Percentiles rank a stretch among this genome's conserved stretches.
Conservation (phyloP, 2,113 vertebrate species). For the Pogonocichla stellata region DNA sequence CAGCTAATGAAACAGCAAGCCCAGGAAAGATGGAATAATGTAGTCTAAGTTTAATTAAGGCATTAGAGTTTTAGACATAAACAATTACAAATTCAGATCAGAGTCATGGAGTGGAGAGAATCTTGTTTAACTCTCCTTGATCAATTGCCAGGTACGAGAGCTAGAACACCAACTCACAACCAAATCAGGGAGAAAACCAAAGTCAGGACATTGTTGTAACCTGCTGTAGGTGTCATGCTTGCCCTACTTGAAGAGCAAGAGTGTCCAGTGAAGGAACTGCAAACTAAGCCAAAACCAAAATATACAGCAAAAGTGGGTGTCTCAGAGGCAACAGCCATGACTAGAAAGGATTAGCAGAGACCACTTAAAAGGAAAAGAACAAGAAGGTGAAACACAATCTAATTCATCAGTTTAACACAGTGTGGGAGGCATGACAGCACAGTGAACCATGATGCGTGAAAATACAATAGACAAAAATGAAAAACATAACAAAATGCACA, state of each 20-base stretch:
- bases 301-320: not conserved
- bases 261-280: not conserved
- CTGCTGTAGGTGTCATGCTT: not conserved
- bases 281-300: slow-evolving; percentile 6
- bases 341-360: not conserved
- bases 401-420: not conserved
- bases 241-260: slow-evolving; percentile 29
- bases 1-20: not conserved
- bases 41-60: not conserved
- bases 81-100: not conserved
- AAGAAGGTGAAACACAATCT: not conserved
- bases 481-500: not conserved
- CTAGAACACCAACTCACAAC: not conserved
- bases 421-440: not conserved
- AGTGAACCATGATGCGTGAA: not conserved
- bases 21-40: not conserved
- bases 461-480: not conserved
- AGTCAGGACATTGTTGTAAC: not conserved
- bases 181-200: not conserved
- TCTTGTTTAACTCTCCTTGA: not conserved
- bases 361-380: not conserved
- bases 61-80: not conserved
- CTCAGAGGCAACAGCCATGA: not conserved
- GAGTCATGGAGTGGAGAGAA: not conserved
- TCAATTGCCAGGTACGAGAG: not conserved